phyloP scores from a whole-genome alignment of 2,888 invertebrate genomes.

The Endomychus coccineus region DNA sequence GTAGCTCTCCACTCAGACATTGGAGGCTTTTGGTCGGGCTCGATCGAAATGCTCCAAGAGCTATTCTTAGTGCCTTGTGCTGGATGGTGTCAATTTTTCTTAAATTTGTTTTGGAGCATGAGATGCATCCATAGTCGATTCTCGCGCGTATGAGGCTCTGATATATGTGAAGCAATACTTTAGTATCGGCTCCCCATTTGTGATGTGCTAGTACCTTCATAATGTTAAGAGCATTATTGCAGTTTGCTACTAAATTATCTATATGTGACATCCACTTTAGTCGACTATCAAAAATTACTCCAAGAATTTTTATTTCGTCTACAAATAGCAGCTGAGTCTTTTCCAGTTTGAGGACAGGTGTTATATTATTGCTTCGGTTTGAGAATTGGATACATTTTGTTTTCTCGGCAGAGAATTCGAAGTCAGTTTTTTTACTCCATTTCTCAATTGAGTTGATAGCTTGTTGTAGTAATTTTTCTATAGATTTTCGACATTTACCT shows the following conservation, averaged over 20 bases:
- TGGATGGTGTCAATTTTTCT: constrained; percentile 11
- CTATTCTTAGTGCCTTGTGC: constrained; percentile 8
- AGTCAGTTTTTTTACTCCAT: background rate
- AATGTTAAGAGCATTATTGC: constrained; percentile 9
- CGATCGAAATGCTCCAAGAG: constrained; percentile 15
- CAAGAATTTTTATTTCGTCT: too few relatives aligned
- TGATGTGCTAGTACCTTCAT: constrained; percentile 15
- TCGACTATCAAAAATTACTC: too few relatives aligned
- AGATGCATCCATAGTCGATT: constrained; percentile 16
- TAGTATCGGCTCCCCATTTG: constrained; percentile 4
- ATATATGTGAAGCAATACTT: constrained; percentile 10
- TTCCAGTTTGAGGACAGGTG: too few relatives aligned
- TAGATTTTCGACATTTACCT: too few relatives aligned
- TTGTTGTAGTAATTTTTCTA: too few relatives aligned
- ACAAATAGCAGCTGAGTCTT: too few relatives aligned
- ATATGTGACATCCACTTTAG: background rate
- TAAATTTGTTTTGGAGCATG: constrained; percentile 6
- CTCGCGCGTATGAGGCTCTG: constrained; percentile 15
- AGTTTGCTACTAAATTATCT: background rate
- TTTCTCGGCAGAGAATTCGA: background rate
- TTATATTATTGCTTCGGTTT: too few relatives aligned
- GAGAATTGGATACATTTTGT: background rate
- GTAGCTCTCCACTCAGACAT: constrained; percentile 5
- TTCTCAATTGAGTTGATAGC: too few relatives aligned
- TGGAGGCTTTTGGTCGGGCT: constrained; percentile 12